A percentile compares a stretch with the other conserved stretches of the same genome.
phyloP scores from a whole-genome alignment of 1,140 invertebrate species.

The Hirudo medicinalis region DNA sequence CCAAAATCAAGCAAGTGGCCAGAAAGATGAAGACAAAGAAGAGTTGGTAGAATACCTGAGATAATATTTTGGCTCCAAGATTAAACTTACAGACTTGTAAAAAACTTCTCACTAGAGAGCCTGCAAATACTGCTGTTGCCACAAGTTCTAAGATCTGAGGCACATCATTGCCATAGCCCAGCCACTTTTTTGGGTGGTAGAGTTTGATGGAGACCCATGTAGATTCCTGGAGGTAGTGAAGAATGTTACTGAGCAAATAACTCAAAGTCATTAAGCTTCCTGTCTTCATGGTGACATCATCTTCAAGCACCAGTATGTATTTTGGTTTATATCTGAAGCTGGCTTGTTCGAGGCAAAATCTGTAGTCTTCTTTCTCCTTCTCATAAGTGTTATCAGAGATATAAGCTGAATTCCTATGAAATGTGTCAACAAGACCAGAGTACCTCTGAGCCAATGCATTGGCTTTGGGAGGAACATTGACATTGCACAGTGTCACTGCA shows the following conservation, averaged over 20 bases:
- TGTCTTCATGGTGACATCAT: slow-evolving; percentile 4
- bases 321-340: neutral
- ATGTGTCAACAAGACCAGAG: neutral
- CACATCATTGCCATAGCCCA: neutral
- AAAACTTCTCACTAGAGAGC: neutral
- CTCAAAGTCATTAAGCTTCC: slow-evolving; percentile 3
- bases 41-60: neutral
- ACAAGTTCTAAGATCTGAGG: neutral
- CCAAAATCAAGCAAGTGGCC: neutral
- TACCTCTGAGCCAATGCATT: neutral
- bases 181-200: slow-evolving; percentile 8
- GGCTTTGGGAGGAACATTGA: neutral
- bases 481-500: neutral
- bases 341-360: neutral
- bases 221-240: neutral
- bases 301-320: neutral
- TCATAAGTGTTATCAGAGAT: neutral
- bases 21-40: neutral
- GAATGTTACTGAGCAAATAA: neutral
- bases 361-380: slow-evolving; percentile 1
- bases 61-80: too few relatives aligned
- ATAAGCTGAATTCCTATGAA: neutral
- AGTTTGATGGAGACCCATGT: neutral
- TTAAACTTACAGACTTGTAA: too few relatives aligned
- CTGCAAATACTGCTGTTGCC: neutral